Evolutionary conservation across 2,888 invertebrate species (phyloP), one percentile per base, ranked within the genome.

Genomic region (Catocala sponsa): DNA sequence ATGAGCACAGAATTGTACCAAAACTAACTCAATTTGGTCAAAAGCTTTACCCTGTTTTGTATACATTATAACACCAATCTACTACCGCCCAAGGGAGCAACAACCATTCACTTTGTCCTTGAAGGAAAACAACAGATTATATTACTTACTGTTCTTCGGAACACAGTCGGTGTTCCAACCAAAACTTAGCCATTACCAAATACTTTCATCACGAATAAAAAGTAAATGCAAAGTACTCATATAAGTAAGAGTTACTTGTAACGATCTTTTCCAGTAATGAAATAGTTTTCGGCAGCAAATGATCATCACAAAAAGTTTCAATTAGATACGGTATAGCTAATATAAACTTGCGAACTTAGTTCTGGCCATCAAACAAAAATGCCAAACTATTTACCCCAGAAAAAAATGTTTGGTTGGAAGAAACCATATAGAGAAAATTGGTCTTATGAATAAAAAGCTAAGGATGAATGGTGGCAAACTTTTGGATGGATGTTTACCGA

Each of bases 401-500:
- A 62, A 59, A 43, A 44, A 56, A 32, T 54, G 33, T 46, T 15
- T 52, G 4, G 13, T n/a, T 2, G 6, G 48, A 10, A 47, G 41
- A 55, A 58, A 25, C 33, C 13, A 13, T 38, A 1, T 41, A 50
- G 12, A 50, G 55, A 61, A 71, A 74, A 61, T 53, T 53, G 38
- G 13, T 51, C 55, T 63, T 57, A 61, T 61, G 69, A 74, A 74
- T 69, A 68, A 70, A 62, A 59, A 63, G 25, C 53, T 25, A 57
- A 51, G 47, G 43, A 12, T 49, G 55, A 25, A 25, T 58, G 25
- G 35, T 50, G 46, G 51, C 54, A 68, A 61, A 64, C 43, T 69
- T 65, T 55, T 33, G 47, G 44, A 32, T 63, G 51, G 57, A 60
- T 66, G 44, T 75, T 68, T 61, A 52, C 38, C 44, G 54, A 49